These are phyloP conservation scores for Charaxes varanes DNA, from an alignment of 1,140 invertebrate species.

Conservation along the genomic window DNA sequence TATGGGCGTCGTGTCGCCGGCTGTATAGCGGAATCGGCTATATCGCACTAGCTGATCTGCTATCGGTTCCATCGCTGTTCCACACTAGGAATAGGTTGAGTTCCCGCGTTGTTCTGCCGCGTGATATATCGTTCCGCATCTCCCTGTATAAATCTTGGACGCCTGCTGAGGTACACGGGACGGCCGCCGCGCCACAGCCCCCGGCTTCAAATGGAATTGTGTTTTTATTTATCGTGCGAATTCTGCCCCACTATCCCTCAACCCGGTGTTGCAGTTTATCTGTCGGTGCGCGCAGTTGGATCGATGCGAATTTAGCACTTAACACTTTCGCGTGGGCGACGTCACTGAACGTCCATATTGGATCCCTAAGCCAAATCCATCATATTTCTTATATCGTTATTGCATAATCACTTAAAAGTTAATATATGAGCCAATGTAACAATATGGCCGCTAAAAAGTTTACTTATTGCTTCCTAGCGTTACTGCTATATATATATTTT, in stretches of 20 bases:
- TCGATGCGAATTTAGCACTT: conserved; percentile 23
- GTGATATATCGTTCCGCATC: conserved; percentile 72
- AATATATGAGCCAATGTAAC: no score
- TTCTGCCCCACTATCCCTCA: conserved; percentile 62
- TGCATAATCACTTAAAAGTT: conserved; percentile 1
- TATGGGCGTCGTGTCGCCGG: conserved; percentile 24
- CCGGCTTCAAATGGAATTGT: conserved; percentile 71
- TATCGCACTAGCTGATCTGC: conserved; percentile 54
- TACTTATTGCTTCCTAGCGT: no score
- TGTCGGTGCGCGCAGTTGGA: conserved; percentile 50
- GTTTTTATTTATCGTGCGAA: conserved; percentile 74
- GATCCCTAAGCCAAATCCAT: no score
- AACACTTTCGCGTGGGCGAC: no score
- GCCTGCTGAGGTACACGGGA: conserved; percentile 72
- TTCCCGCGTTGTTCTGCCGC: conserved; percentile 59
- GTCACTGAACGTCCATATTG: no score
- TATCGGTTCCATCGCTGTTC: conserved; percentile 59
- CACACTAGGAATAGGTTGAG: conserved; percentile 66
- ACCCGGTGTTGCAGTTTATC: conserved; percentile 65
- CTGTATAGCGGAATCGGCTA: conserved; percentile 31
- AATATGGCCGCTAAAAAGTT: no score
- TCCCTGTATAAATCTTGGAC: conserved; percentile 70
- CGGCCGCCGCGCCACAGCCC: conserved; percentile 56
- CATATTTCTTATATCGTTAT: no score
- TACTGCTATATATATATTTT: no score